These are phyloP conservation scores for Hybognathus amarus DNA, from an alignment of 2,797 vertebrate genomes.

Conservation along the genomic window DNA sequence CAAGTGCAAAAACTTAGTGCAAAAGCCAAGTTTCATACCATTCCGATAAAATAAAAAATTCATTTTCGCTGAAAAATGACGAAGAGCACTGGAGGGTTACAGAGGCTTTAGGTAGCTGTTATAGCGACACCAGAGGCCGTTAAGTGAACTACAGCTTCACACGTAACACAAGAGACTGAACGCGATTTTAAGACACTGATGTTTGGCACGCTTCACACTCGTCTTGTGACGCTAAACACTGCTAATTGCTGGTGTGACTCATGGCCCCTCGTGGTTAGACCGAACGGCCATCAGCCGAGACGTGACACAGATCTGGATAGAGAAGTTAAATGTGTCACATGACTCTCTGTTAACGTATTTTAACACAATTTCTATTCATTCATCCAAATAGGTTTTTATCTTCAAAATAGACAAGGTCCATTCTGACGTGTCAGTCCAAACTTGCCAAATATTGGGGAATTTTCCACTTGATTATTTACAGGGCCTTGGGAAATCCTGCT, in stretches of 20 bases:
- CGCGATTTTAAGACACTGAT: background rate
- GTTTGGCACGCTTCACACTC: background rate
- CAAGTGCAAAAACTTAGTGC: too few species aligned
- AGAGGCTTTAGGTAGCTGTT: background rate
- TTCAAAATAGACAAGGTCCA: background rate
- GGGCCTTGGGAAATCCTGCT: background rate
- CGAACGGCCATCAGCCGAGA: background rate
- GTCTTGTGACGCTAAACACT: background rate
- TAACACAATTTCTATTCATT: background rate
- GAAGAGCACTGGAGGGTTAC: too few species aligned
- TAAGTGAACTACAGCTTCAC: too few species aligned
- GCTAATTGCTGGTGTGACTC: background rate
- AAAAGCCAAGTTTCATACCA: too few species aligned
- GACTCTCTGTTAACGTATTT: background rate
- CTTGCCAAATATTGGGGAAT: background rate
- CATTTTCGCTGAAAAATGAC: too few species aligned
- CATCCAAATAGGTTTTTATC: background rate
- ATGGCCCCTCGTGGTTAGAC: background rate
- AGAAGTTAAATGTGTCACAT: too few species aligned
- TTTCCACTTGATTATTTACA: background rate
- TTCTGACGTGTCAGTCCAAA: background rate
- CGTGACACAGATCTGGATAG: too few species aligned
- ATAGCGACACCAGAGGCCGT: too few species aligned
- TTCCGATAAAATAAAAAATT: too few species aligned
- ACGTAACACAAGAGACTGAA: too few species aligned